Conservation (phyloP, 2,113 vertebrate genomes). For the Abramis brama region DNA sequence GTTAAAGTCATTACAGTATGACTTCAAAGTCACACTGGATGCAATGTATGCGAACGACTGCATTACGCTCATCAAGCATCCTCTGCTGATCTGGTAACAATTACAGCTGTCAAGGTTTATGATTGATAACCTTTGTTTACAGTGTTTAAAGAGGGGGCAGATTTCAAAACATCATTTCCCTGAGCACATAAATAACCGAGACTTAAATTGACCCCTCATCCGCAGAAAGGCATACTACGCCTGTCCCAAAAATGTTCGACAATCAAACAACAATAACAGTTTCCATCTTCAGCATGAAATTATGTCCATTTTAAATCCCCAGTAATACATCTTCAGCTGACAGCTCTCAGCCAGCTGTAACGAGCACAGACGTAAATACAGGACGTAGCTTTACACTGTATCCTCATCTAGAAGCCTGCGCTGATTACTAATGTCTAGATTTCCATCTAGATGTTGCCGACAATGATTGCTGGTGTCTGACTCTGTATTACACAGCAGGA, state of each 20-base stretch:
- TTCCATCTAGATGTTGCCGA: constrained; percentile 35
- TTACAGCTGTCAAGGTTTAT: constrained; percentile 76
- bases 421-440: constrained; percentile 46
- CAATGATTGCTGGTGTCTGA: constrained; percentile 42
- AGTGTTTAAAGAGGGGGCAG: constrained; percentile 77
- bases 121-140: constrained; percentile 83
- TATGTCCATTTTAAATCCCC: constrained; percentile 72
- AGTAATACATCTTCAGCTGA: constrained; percentile 80
- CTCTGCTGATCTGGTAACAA: constrained; percentile 73
- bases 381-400: constrained; percentile 59
- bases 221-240: constrained; percentile 67
- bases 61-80: constrained; percentile 41
- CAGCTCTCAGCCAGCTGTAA: constrained; percentile 77
- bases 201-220: constrained; percentile 68
- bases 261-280: constrained; percentile 80
- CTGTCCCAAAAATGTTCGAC: constrained; percentile 69
- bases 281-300: constrained; percentile 81
- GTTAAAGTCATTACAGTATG: not conserved
- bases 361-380: constrained; percentile 69
- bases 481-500: constrained; percentile 38
- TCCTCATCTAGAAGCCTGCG: constrained; percentile 62
- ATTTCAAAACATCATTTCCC: constrained; percentile 77
- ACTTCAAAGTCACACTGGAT: not conserved
- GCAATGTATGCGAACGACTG: not conserved
- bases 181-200: constrained; percentile 75